Percentiles rank a stretch among this genome's conserved stretches.
phyloP scores from a whole-genome alignment of 2,888 invertebrate genomes.

The Cheilosia variabilis region DNA sequence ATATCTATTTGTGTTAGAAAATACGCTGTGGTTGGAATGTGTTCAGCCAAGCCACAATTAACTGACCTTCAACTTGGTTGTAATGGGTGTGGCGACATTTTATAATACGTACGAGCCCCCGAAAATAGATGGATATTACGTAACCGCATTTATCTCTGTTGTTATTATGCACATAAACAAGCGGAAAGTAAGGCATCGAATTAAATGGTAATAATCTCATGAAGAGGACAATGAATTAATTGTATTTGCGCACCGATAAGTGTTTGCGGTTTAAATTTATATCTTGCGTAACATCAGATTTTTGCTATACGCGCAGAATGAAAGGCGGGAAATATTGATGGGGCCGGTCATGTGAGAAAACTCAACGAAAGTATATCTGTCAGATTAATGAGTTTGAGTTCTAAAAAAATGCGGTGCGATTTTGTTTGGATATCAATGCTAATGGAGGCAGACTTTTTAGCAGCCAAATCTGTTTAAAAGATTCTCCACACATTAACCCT shows the following conservation, averaged over 20 bases:
- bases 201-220: not conserved
- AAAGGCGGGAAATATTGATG: not conserved
- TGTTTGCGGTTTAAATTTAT: not conserved
- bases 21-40: constrained; percentile 15
- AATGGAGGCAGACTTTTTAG: not conserved
- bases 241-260: not conserved
- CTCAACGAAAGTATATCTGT: not conserved
- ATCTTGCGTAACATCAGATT: not conserved
- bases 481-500: too few relatives aligned
- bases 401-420: not conserved
- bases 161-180: not conserved
- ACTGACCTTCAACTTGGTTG: constrained; percentile 42
- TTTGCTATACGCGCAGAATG: not conserved
- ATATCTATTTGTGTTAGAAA: not conserved
- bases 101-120: constrained; percentile 40
- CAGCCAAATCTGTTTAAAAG: too few relatives aligned
- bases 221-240: not conserved
- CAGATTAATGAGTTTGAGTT: not conserved
- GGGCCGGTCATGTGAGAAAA: not conserved
- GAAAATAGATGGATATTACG: constrained; percentile 36
- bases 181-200: not conserved
- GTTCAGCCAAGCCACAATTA: not conserved
- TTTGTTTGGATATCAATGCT: not conserved
- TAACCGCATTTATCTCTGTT: constrained; percentile 5
- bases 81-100: constrained; percentile 24